phyloP scores from a whole-genome alignment of 2,888 invertebrate genomes.

The Amblyjoppa proteus region DNA sequence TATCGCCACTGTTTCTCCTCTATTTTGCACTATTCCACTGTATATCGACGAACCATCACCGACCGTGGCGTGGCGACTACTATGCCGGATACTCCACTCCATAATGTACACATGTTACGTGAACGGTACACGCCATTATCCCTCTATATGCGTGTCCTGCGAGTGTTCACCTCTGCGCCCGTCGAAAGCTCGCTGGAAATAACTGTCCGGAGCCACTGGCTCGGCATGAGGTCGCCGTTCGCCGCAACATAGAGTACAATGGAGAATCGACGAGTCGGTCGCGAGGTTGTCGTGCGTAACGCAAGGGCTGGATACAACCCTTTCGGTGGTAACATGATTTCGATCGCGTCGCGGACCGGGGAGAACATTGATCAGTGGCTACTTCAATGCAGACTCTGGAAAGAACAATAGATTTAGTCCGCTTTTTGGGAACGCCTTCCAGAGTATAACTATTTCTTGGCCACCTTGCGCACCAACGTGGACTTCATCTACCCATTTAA shows the following conservation, averaged over 20 bases:
- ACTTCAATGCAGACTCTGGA: neutral
- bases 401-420: neutral
- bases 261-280: neutral
- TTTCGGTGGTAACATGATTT: neutral
- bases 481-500: no score
- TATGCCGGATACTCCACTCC: slow-evolving; percentile 1
- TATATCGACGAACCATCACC: slow-evolving; percentile 38
- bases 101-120: slow-evolving; percentile 25
- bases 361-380: neutral
- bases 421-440: no score
- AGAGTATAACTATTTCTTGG: no score
- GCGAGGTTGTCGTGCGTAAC: neutral
- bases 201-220: slow-evolving; percentile 17
- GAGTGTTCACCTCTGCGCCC: neutral
- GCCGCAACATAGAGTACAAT: slow-evolving; percentile 10
- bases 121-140: slow-evolving; percentile 17
- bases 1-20: slow-evolving; percentile 41
- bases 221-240: slow-evolving; percentile 13
- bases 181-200: slow-evolving; percentile 40
- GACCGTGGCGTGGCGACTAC: neutral
- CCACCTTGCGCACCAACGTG: no score
- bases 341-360: neutral
- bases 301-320: neutral
- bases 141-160: neutral
- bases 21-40: slow-evolving; percentile 44